A percentile compares a stretch with the other conserved stretches of the same genome.
Conservation (phyloP, 2,113 vertebrate genomes). For the Prunella fulvescens region DNA sequence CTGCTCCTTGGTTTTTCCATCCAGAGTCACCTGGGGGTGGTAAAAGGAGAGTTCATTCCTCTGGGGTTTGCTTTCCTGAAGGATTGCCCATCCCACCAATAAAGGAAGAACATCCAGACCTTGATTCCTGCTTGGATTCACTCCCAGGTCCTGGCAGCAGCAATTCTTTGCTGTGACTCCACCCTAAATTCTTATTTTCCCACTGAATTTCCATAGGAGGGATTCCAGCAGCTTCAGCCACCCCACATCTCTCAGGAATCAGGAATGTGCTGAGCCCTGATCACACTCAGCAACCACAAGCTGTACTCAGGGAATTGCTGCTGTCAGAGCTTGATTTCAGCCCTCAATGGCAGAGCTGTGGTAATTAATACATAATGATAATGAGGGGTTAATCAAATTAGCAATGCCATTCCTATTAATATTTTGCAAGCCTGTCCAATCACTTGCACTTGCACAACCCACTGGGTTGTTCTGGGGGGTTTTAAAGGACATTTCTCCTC, state of each 20-base stretch:
- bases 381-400: constrained; percentile 67
- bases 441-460: background rate
- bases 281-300: constrained; percentile 66
- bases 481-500: background rate
- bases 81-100: background rate
- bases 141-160: background rate
- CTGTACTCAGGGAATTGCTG: constrained; percentile 60
- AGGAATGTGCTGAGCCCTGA: constrained; percentile 6
- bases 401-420: constrained; percentile 13
- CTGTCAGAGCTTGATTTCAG: constrained; percentile 53
- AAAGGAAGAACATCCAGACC: background rate
- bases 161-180: background rate
- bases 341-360: constrained; percentile 45
- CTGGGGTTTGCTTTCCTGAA: background rate
- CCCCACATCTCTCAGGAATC: constrained; percentile 17
- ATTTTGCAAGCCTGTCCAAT: background rate
- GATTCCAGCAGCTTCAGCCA: background rate
- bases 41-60: background rate
- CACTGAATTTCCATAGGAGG: background rate
- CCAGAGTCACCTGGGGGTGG: background rate
- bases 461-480: background rate
- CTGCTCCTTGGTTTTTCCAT: background rate
- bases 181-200: background rate
- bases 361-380: constrained; percentile 69
- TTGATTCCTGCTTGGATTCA: background rate